Evolutionary conservation across 2,888 invertebrate genomes (phyloP), one percentile per base, ranked within the genome.

Genomic region (Caenorhabditis angaria): DNA sequence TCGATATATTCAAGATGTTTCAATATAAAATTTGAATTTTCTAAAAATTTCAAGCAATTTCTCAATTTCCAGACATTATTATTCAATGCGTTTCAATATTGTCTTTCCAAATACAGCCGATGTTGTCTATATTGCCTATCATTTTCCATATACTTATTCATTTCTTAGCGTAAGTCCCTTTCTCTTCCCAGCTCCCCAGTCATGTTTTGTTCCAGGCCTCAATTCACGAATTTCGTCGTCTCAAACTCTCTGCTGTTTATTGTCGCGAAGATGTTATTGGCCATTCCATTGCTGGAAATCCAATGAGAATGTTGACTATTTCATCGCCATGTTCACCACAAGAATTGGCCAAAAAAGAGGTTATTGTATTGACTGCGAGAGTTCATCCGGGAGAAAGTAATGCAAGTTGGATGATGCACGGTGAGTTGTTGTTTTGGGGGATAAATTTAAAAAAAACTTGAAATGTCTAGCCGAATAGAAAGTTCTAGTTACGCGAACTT

Each of bases 361-460:
- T 84, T 70, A 88, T 94, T 76, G 92, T 94, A 86, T 89, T 94
- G 59, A 92, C 93, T 10, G 91, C 92, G 0, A 90, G 94, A 77
- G 94, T 94, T 10, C 94, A 94, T 89, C 94, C 94, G 0, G 93
- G 94, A 0, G 94, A 94, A 89, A 93, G 93, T 87, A 94, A 94
- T 88, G 91, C 94, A 8, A 93, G 93, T 0, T 94, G 93, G 93
- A 92, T 94, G 70, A 93, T 94, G 93, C 92, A 93, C 88, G 94
- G 90, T 88, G 70, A 18, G 47, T 29, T 14, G 0, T 12, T 25
- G 29, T 18, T 14, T 18, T 29, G n/a, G n/a, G n/a, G n/a, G n/a
- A n/a, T n/a, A n/a, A n/a, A n/a, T n/a, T n/a, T n/a, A n/a, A n/a
- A n/a, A n/a, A n/a, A n/a, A n/a, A n/a, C n/a, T n/a, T n/a, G n/a